phyloP scores from a whole-genome alignment of 2,797 vertebrate species.

The Novumbra hubbsi region DNA sequence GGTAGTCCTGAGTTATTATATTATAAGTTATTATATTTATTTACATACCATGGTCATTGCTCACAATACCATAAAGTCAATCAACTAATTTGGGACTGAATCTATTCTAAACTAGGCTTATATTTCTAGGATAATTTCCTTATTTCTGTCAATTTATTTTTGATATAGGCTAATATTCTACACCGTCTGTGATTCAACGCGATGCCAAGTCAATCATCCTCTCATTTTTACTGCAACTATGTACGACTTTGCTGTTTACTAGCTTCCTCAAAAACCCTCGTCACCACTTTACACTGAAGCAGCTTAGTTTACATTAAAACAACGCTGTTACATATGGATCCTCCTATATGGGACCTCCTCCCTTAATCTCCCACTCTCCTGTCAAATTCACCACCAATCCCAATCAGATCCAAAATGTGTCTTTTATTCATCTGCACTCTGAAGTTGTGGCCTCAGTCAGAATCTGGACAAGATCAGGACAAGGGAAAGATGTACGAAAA shows the following conservation, averaged over 20 bases:
- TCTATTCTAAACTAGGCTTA: background rate
- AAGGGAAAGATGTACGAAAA: too few relatives aligned
- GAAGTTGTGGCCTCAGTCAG: too few relatives aligned
- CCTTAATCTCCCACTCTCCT: background rate
- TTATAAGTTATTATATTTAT: too few relatives aligned
- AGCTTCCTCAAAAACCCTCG: conserved; percentile 8
- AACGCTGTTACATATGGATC: conserved; percentile 31
- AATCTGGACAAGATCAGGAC: too few relatives aligned
- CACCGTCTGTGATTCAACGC: background rate
- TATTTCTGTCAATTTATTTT: background rate
- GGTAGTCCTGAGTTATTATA: too few relatives aligned
- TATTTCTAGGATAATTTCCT: background rate
- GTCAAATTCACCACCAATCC: background rate
- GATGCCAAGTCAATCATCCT: background rate
- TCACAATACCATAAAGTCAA: background rate
- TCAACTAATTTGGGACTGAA: background rate
- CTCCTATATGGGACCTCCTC: background rate
- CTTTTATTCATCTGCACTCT: too few relatives aligned
- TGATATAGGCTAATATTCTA: background rate
- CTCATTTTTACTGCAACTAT: conserved; percentile 1
- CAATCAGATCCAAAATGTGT: too few relatives aligned
- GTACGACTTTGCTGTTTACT: conserved; percentile 15
- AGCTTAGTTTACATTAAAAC: conserved; percentile 27
- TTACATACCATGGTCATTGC: too few relatives aligned
- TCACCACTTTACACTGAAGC: background rate